These are phyloP conservation scores for Nymphalis io DNA, from an alignment of 1,140 invertebrate species.

Conservation along the genomic window DNA sequence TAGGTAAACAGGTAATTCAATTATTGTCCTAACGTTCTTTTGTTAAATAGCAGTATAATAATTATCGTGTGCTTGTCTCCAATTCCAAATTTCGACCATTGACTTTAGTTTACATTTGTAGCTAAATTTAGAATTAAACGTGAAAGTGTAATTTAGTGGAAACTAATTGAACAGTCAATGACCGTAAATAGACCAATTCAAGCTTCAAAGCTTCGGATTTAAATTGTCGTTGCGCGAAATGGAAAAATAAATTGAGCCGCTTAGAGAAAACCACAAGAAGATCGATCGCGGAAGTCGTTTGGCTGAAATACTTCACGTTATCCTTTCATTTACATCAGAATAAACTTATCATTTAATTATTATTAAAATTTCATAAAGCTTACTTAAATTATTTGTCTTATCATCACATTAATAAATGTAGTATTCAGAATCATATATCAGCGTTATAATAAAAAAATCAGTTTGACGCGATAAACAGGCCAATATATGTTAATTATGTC, in stretches of 20 bases:
- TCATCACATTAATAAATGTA: too few species aligned
- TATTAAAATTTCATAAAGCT: too few species aligned
- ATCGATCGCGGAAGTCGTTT: conserved; percentile 39
- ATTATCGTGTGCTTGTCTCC: too few species aligned
- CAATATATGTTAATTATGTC: too few species aligned
- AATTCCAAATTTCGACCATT: too few species aligned
- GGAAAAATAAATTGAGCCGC: conserved; percentile 49
- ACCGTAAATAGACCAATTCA: conserved; percentile 22
- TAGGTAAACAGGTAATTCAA: too few species aligned
- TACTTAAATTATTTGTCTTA: too few species aligned
- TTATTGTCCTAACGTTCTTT: too few species aligned
- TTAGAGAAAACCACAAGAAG: conserved; percentile 37
- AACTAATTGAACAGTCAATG: background rate
- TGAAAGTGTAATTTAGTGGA: conserved; percentile 7
- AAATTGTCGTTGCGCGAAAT: conserved; percentile 44
- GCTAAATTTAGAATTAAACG: background rate
- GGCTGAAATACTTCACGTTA: conserved; percentile 16
- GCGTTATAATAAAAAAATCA: too few species aligned
- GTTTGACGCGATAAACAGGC: too few species aligned
- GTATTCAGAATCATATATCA: too few species aligned
- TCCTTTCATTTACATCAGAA: background rate
- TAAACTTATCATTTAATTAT: background rate
- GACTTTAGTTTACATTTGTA: background rate
- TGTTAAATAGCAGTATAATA: too few species aligned
- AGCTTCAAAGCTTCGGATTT: conserved; percentile 33